Evolutionary conservation across 1,140 invertebrate genomes (phyloP), one percentile per base, ranked within the genome.

Genomic region (Agraylea sexmaculata): DNA sequence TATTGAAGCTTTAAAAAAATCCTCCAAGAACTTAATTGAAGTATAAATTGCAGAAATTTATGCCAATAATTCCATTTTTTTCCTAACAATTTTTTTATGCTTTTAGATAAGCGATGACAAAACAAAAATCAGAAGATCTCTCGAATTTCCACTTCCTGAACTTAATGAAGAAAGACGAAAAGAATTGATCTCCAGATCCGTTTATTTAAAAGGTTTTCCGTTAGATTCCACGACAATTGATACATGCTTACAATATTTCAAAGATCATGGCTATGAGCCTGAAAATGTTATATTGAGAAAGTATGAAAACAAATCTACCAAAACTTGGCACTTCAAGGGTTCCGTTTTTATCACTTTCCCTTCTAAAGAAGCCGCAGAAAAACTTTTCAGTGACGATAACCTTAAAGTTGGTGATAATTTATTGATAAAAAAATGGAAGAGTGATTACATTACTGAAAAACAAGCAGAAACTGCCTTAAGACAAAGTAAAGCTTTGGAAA

Each of bases 161-260:
- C 78, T 83, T 54, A 80, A 84, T 52, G 84, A 89, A 44, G 80
- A 86, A 44, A 76, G 81, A 27, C 75, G 78, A 51, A 83, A 90
- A 51, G 78, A 86, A 47, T 62, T 91, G 10, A 71, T 75, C 51
- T 63, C 65, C 2, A 72, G 83, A 40, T 87, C 88, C 33, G 70
- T 87, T 15, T 96, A 96, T 64, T 73, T 79, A 19, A 95, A 95
- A 73, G 87, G 87, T 29, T 95, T 96, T 54, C 80, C 86, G 2
- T 59, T 73, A 35, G 77, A 83, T 15, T 61, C 66, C 0, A 69
- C 65, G 6, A 43, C 43, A 13, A 69, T 95, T 10, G 77, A 85
- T 52, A 70, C 78, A 1, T 57, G 94, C 2, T 67, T 87, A 27
- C 70, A 74, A 31, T 92, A 77, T 60, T 81, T 92, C 49, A 71